Base-by-base conservation (phyloP, 2,797 vertebrate genomes). In the Clarias pachynema region DNA sequence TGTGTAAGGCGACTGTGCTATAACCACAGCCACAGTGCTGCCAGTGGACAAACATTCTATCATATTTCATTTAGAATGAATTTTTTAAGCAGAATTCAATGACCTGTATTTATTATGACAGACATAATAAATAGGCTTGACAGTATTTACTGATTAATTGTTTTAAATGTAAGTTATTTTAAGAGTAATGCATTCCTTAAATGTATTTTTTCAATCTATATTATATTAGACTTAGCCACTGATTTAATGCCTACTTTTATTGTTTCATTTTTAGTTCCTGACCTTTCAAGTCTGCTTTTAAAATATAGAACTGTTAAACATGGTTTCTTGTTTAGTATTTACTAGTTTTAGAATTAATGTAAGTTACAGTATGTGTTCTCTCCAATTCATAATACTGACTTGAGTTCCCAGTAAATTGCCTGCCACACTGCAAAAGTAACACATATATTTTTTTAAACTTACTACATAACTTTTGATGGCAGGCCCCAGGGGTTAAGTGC, bases 401-500 rank as follows among this genome's bases (percentile, higher is more conserved):
- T 77, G 26, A 63, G 26, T 79, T 79, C 37, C 6, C 60, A 26
- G 44, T 79, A 44, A 79, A 79, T 29, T 53, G 60, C 3, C 34
- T 74, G 70, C 22, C 24, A 10, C 79, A 26, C 59, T 44, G 79
- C 31, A 77, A 81, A 81, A 40, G 34, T 85, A 85, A 59, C 79
- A 81, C 60, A 44, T 15, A 73, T 77, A 49, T 14, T 14, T 53
- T 53, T 86, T 79, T 81, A 24, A 49, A 73, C 68, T 68, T 77
- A 68, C 37, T 66, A 59, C 49, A 53, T 66, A 60, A 68, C 62
- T 60, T 82, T 26, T 77, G 57, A 75, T 65, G 60, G 60, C 62
- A 81, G n/a, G 79, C 79, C 84, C 84, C 31, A 57, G 24, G 40
- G 85, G 79, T 86, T 81, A 34, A 69, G 63, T 18, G 18, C 74